Evolutionary conservation across 2,888 invertebrate genomes (phyloP).

Genomic region (Cheilosia vernalis): DNA sequence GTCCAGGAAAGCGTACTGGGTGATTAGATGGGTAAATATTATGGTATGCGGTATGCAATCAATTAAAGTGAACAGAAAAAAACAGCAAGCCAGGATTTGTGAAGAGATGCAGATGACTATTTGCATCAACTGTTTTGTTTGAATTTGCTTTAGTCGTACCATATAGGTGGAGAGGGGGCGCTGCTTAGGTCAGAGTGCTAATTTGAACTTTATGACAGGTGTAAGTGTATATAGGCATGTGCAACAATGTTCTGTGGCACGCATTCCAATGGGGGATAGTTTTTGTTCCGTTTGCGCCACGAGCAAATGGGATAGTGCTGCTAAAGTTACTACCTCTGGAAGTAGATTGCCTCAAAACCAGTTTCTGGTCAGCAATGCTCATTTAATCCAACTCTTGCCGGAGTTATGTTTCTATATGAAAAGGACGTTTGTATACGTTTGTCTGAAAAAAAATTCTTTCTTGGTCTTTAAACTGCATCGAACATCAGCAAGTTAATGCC

Average conservation of each 20-base stretch:
- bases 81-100: slow-evolving; percentile 9
- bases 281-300: background rate
- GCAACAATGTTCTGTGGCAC: slow-evolving; percentile 4
- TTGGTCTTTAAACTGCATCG: too few relatives aligned
- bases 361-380: too few relatives aligned
- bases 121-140: slow-evolving; percentile 15
- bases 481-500: too few relatives aligned
- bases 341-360: too few relatives aligned
- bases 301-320: background rate
- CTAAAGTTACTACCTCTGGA: too few relatives aligned
- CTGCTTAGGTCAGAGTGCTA: slow-evolving; percentile 22
- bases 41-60: slow-evolving; percentile 60
- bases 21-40: slow-evolving; percentile 70
- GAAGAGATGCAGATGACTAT: slow-evolving; percentile 21
- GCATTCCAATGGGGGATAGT: background rate
- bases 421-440: too few relatives aligned
- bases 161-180: background rate
- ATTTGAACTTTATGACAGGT: slow-evolving; percentile 32
- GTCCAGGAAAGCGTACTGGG: slow-evolving; percentile 48
- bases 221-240: background rate
- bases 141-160: slow-evolving; percentile 9
- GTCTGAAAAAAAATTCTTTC: too few relatives aligned
- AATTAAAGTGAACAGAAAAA: slow-evolving; percentile 58
- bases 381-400: too few relatives aligned
- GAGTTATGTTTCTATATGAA: too few relatives aligned